A percentile compares a stretch with the other conserved stretches of the same genome.
Conservation (phyloP, 2,797 vertebrate genomes). For the Typhlichthys subterraneus region DNA sequence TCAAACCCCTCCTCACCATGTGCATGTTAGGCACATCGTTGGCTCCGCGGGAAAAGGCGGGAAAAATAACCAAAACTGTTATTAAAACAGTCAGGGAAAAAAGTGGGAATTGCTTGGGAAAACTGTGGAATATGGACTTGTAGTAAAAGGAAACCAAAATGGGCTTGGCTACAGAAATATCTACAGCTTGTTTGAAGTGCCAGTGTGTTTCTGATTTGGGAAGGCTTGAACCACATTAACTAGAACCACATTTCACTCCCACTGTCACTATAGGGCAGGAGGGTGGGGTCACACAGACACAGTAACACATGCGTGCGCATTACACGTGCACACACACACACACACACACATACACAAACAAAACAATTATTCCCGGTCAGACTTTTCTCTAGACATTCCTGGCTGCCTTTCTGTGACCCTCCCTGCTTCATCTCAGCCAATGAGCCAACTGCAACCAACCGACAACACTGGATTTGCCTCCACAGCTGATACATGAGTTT, state of each 20-base stretch:
- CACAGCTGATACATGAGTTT: slow-evolving; percentile 46
- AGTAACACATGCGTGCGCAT: slow-evolving; percentile 28
- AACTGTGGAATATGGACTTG: slow-evolving; percentile 58
- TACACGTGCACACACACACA: slow-evolving; percentile 38
- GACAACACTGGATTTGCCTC: slow-evolving; percentile 32
- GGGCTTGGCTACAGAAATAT: slow-evolving; percentile 64
- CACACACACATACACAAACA: slow-evolving; percentile 65
- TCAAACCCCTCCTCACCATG: too few species aligned
- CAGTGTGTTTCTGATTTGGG: slow-evolving; percentile 74
- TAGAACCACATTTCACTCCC: slow-evolving; percentile 80
- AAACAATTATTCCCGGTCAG: slow-evolving; percentile 67
- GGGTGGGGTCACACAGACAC: slow-evolving; percentile 65
- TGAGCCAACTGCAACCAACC: slow-evolving; percentile 33
- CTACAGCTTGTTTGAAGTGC: slow-evolving; percentile 75
- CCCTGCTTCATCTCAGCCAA: slow-evolving; percentile 54
- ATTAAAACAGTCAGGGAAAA: slow-evolving; percentile 16
- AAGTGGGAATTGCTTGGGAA: slow-evolving; percentile 25
- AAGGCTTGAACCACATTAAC: slow-evolving; percentile 61
- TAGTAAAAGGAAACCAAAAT: slow-evolving; percentile 70
- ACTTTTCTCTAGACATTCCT: slow-evolving; percentile 73
- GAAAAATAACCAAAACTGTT: not conserved
- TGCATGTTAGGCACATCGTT: slow-evolving; percentile 16
- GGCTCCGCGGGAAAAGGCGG: slow-evolving; percentile 19
- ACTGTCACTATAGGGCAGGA: slow-evolving; percentile 66
- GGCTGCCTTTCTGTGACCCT: slow-evolving; percentile 69